Evolutionary conservation across 2,888 invertebrate species (phyloP).

Genomic region (Tetragonisca angustula): DNA sequence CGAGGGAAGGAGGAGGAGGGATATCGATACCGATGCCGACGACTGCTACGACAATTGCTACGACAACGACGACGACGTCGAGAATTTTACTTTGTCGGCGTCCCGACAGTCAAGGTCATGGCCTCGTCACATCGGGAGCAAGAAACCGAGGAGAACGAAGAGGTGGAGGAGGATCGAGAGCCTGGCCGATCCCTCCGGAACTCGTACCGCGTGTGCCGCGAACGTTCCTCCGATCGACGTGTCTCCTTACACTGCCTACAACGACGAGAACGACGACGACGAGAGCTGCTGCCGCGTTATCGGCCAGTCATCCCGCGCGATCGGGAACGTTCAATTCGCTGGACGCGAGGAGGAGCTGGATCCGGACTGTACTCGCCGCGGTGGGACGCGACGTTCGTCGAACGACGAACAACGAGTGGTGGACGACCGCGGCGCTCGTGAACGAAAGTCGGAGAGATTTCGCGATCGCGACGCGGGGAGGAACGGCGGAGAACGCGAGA

Average conservation of each 20-base stretch:
- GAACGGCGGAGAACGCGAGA: slow-evolving; percentile 19
- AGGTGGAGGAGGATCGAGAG: slow-evolving; percentile 10
- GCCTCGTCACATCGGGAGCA: slow-evolving; percentile 24
- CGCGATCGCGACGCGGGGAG: background rate
- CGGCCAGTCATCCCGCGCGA: slow-evolving; percentile 1
- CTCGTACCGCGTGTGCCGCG: slow-evolving; percentile 33
- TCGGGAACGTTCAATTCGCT: background rate
- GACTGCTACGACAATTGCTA: background rate
- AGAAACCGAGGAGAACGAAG: slow-evolving; percentile 6
- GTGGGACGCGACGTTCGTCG: background rate
- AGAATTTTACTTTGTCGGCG: slow-evolving; percentile 18
- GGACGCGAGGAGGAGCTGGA: background rate
- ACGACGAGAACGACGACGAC: slow-evolving; percentile 56
- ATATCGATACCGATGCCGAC: background rate
- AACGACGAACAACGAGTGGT: background rate
- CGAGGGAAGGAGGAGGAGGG: background rate
- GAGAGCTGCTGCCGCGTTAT: background rate
- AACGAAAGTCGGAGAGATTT: too few species aligned
- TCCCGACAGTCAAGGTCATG: slow-evolving; percentile 33
- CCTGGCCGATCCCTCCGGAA: slow-evolving; percentile 13
- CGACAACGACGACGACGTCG: background rate
- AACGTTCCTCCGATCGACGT: slow-evolving; percentile 65
- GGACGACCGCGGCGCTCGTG: background rate
- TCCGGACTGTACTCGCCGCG: background rate
- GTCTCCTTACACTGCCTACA: slow-evolving; percentile 78